Conservation (phyloP, 2,797 vertebrate species). For the Tapera naevia region DNA sequence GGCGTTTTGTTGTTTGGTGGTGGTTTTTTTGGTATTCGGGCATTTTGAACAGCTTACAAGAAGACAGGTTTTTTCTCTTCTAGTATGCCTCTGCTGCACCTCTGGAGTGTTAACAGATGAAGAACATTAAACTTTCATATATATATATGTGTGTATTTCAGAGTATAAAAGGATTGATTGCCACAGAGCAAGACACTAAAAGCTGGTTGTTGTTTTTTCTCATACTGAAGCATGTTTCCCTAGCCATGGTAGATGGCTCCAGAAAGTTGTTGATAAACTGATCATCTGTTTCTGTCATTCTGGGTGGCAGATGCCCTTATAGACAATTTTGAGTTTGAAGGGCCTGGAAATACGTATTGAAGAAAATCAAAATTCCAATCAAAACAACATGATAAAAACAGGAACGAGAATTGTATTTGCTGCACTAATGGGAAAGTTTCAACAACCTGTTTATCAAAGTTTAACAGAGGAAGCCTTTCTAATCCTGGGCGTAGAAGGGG, state of each 20-base stretch:
- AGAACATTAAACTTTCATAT: constrained; percentile 1
- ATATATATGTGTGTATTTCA: background rate
- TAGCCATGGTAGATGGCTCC: background rate
- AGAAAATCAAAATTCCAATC: constrained; percentile 37
- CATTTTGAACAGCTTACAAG: background rate
- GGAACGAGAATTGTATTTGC: background rate
- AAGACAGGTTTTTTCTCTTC: background rate
- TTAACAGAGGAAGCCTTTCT: background rate
- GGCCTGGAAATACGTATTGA: background rate
- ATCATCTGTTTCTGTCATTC: background rate
- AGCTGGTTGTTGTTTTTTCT: background rate
- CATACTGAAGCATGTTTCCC: background rate
- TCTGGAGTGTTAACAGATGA: constrained; percentile 32
- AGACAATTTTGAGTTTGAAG: background rate
- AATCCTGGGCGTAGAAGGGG: background rate
- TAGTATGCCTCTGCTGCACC: background rate
- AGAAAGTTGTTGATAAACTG: background rate
- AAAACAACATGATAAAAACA: constrained; percentile 5
- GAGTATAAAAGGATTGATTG: background rate
- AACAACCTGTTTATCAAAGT: background rate
- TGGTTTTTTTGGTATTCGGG: too few relatives aligned
- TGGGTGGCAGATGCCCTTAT: background rate
- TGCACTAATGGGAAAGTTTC: background rate
- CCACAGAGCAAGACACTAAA: background rate
- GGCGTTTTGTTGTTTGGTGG: background rate